Conservation (phyloP, 2,113 vertebrate genomes). For the Dipodomys merriami region DNA sequence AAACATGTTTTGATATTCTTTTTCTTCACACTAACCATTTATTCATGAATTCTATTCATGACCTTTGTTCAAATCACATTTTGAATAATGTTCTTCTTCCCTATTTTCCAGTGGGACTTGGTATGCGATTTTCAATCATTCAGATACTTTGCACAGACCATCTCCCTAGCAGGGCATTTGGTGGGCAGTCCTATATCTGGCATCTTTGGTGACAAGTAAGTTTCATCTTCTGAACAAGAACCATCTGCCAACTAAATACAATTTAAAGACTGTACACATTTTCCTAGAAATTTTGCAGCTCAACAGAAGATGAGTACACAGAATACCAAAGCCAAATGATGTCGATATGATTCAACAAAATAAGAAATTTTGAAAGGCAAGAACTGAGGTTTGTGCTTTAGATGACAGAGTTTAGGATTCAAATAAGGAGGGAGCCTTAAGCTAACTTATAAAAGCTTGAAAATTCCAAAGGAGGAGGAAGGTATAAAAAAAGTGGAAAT, state of each 20-base stretch:
- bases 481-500: not conserved
- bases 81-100: not conserved
- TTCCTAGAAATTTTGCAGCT: not conserved
- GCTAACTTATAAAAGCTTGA: not conserved
- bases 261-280: not conserved
- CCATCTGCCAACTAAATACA: not conserved
- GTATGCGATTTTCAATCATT: constrained; percentile 3
- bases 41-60: not conserved
- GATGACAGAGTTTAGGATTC: not conserved
- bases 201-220: constrained; percentile 2
- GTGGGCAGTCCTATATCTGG: accelerated
- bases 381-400: not conserved
- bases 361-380: not conserved
- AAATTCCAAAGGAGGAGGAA: not conserved
- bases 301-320: not conserved
- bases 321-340: not conserved
- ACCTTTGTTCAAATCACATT: no score
- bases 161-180: not conserved
- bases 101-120: constrained; percentile 51
- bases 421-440: not conserved
- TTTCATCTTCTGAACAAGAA: not conserved
- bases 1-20: not conserved
- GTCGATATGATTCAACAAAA: not conserved
- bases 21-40: not conserved
- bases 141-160: not conserved